phyloP scores from a whole-genome alignment of 2,797 vertebrate genomes.

The Clarias platycephalus region DNA sequence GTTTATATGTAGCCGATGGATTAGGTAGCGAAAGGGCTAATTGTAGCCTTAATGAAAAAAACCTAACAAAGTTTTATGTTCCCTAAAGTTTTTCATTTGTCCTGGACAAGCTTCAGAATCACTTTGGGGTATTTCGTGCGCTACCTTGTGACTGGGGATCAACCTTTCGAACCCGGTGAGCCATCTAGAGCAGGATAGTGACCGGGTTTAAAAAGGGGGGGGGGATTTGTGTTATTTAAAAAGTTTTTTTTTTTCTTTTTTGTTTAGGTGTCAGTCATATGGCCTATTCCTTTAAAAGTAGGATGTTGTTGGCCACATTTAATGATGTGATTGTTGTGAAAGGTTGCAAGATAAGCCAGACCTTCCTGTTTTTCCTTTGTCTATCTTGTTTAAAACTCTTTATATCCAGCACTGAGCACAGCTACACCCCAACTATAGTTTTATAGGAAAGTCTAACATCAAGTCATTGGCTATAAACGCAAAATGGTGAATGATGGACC shows the following conservation, averaged over 20 bases:
- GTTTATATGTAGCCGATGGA: background rate
- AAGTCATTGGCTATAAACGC: background rate
- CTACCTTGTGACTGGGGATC: background rate
- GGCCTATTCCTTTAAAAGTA: background rate
- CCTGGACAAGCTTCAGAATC: background rate
- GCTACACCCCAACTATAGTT: background rate
- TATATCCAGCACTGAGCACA: background rate
- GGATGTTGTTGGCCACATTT: background rate
- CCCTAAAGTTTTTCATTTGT: background rate
- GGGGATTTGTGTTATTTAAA: background rate
- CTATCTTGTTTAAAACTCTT: background rate
- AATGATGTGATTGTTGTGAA: background rate
- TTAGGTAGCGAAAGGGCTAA: background rate
- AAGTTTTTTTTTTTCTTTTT: background rate
- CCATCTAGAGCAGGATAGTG: background rate
- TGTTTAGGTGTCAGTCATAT: background rate
- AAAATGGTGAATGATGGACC: no score
- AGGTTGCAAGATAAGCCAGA: background rate
- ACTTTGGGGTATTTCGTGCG: background rate
- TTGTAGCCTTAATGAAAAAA: background rate
- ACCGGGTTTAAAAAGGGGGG: background rate
- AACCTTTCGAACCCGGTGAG: background rate
- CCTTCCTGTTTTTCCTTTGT: background rate
- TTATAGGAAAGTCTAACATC: background rate
- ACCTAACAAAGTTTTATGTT: background rate